Percentiles rank a stretch among this genome's conserved stretches.
Conservation (phyloP, 2,797 vertebrate genomes). For the Lemur catta region DNA sequence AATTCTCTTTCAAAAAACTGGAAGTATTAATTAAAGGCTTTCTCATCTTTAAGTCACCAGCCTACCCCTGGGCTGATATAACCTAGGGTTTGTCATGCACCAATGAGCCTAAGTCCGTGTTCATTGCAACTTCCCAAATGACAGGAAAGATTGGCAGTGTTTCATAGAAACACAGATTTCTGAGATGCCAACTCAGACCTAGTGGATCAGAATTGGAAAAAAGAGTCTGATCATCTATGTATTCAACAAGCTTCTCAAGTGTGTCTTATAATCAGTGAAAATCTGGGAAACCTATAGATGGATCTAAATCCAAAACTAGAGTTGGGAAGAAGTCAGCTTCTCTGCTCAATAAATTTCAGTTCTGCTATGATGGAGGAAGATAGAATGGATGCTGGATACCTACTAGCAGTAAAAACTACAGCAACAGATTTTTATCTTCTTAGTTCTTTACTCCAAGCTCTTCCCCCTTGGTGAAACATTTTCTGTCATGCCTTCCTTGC, state of each 20-base stretch:
- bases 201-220: neutral
- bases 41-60: neutral
- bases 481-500: neutral
- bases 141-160: neutral
- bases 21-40: neutral
- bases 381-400: neutral
- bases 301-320: neutral
- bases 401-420: neutral
- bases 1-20: constrained; percentile 23
- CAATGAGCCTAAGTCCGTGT: neutral
- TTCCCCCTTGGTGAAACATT: neutral
- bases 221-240: neutral
- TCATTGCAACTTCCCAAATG: neutral
- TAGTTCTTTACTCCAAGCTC: neutral
- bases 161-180: neutral
- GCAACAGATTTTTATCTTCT: neutral
- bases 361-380: neutral
- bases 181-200: neutral
- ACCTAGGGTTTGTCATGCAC: neutral
- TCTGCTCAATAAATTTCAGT: neutral
- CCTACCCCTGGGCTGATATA: neutral
- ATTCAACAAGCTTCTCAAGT: neutral
- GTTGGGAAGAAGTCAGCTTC: neutral
- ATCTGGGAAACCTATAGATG: neutral
- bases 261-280: neutral